These are phyloP conservation scores for Gopherus flavomarginatus DNA, from an alignment of 2,113 vertebrate genomes.

Conservation along the genomic window DNA sequence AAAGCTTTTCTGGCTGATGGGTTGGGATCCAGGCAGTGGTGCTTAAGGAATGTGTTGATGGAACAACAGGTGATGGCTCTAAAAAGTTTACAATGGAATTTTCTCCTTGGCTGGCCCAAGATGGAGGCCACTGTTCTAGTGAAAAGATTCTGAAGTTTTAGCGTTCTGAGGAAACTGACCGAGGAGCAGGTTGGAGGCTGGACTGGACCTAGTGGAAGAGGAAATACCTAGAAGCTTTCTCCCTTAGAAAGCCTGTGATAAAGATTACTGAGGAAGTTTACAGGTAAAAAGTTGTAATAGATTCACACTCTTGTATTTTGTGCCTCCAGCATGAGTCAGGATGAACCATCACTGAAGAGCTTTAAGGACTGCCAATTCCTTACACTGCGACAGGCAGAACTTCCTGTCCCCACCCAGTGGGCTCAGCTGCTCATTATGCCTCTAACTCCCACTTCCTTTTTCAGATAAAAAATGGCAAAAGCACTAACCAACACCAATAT, in stretches of 20 bases:
- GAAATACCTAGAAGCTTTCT: not conserved
- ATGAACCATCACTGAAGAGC: no score
- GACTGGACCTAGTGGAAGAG: not conserved
- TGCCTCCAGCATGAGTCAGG: no score
- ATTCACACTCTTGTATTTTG: not conserved
- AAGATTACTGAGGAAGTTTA: not conserved
- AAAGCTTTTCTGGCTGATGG: not conserved
- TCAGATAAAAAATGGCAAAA: no score
- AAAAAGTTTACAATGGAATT: not conserved
- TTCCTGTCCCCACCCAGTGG: no score
- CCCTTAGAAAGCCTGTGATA: not conserved
- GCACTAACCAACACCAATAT: no score
- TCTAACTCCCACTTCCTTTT: no score
- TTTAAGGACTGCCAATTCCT: no score
- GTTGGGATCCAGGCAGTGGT: not conserved
- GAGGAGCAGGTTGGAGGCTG: not conserved
- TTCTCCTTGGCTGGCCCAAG: not conserved
- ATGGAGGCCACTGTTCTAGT: not conserved
- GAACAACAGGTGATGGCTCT: not conserved
- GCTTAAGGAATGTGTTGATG: not conserved
- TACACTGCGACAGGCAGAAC: no score
- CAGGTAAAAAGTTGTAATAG: not conserved
- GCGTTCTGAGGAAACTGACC: not conserved
- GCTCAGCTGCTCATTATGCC: no score
- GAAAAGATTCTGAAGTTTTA: not conserved